Percentiles rank a stretch among this genome's conserved stretches.
phyloP scores from a whole-genome alignment of 2,888 invertebrate species.

The Marronus borbonicus region DNA sequence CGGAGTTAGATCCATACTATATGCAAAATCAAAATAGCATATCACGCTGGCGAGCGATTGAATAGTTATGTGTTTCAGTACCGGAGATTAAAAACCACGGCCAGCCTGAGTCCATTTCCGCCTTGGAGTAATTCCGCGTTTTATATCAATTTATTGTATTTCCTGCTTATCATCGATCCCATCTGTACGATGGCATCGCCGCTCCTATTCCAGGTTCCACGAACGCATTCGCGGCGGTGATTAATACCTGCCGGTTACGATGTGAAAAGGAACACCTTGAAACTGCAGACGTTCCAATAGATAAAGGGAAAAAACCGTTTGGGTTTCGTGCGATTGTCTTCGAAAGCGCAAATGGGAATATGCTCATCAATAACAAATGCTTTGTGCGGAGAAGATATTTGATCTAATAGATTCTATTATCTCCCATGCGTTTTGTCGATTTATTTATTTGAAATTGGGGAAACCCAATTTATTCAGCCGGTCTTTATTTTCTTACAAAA shows the following conservation, averaged over 20 bases:
- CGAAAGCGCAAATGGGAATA: background rate
- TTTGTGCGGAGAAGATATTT: background rate
- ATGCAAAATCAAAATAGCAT: too few species aligned
- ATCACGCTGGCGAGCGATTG: too few species aligned
- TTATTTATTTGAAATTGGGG: background rate
- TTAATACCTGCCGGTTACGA: constrained; percentile 19
- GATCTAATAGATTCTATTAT: background rate
- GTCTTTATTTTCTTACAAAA: too few species aligned
- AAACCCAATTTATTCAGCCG: background rate
- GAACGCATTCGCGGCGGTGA: constrained; percentile 6
- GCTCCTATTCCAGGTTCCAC: background rate
- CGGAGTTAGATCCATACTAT: background rate
- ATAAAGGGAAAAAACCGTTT: constrained; percentile 8
- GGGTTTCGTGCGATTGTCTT: constrained; percentile 9
- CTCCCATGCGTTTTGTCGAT: background rate
- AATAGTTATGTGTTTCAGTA: too few species aligned
- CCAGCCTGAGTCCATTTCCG: constrained; percentile 49
- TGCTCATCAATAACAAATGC: background rate
- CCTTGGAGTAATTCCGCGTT: constrained; percentile 46
- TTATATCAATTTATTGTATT: constrained; percentile 52
- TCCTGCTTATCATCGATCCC: constrained; percentile 45
- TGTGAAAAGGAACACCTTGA: constrained; percentile 27
- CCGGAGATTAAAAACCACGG: constrained; percentile 52
- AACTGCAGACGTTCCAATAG: background rate
- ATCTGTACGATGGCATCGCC: constrained; percentile 5